Base-by-base conservation (phyloP, 2,797 vertebrate species). In the Lagocephalus sceleratus region DNA sequence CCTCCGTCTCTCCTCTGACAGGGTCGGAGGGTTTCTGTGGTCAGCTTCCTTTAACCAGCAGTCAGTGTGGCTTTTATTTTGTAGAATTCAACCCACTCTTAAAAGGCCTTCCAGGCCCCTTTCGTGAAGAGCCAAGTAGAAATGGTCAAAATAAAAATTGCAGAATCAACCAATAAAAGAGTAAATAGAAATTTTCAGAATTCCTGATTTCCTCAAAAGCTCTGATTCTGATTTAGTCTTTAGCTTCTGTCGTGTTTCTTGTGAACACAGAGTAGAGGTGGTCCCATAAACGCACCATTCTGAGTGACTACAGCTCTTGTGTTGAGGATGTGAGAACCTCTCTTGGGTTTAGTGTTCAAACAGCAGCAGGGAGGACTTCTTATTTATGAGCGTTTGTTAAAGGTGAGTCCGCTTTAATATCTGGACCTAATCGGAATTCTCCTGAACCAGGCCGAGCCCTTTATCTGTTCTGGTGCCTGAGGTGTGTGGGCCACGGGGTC, bases 131-230 rank as follows among this genome's bases (percentile, higher is more conserved):
- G 70, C 63, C 63, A 71, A 81, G 73, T 68, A 64, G 66, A 71
- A 64, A 75, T 51, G 56, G 71, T 66, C 55, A 44, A 49, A 76
- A 65, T 61, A 64, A 76, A 71, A 75, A 77, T 67, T 80, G 67
- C 71, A 63, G 72, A 53, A 46, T 41, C 54, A 29, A 68, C 51
- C 45, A 69, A 59, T 71, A 60, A 69, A n/a, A n/a, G n/a, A n/a
- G n/a, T n/a, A n/a, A n/a, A n/a, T n/a, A n/a, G n/a, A n/a, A n/a
- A 69, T 82, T 63, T 76, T 80, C 81, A 79, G 72, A 76, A 60
- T 16, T 20, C 46, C 47, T 46, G 2, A 75, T 76, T 51, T 44
- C 59, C 35, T 60, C 16, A 52, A 50, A 63, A 68, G 35, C 47
- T 14, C 57, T 35, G 26, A n/a, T 12, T 35, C 12, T 1, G 11